Conservation (phyloP, 2,888 invertebrate genomes). For the Blera fallax region DNA sequence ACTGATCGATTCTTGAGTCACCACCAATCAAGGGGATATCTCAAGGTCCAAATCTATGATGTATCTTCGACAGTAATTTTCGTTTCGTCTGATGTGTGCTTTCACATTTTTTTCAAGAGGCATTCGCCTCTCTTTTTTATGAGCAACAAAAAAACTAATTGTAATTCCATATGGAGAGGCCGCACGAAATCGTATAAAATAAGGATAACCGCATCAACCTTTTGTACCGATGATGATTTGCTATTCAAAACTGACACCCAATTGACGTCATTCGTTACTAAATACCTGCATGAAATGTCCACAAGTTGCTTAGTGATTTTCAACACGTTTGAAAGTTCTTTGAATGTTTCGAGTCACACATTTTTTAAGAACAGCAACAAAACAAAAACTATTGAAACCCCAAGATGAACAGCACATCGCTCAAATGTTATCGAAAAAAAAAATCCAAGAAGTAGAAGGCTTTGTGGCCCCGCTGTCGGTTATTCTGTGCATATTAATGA, state of each 20-base stretch:
- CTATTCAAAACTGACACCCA: conserved; percentile 21
- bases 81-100: not conserved
- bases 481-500: conserved; percentile 35
- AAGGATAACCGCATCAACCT: conserved; percentile 22
- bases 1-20: conserved; percentile 24
- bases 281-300: conserved; percentile 42
- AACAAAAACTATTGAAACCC: not conserved
- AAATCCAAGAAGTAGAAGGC: not conserved
- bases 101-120: not conserved
- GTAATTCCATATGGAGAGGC: conserved; percentile 2
- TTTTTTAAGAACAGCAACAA: too few relatives aligned
- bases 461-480: conserved; percentile 4
- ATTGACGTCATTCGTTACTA: conserved; percentile 62
- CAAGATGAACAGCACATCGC: not conserved
- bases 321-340: conserved; percentile 58
- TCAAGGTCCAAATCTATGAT: conserved; percentile 22
- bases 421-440: too few relatives aligned
- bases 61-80: not conserved
- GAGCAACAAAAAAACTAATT: not conserved
- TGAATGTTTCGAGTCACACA: conserved; percentile 32
- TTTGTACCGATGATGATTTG: conserved; percentile 20
- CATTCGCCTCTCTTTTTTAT: not conserved
- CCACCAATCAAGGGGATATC: not conserved
- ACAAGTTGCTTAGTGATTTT: conserved; percentile 40
- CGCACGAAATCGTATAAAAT: not conserved